phyloP scores from a whole-genome alignment of 2,797 vertebrate species.

The Acomys russatus region DNA sequence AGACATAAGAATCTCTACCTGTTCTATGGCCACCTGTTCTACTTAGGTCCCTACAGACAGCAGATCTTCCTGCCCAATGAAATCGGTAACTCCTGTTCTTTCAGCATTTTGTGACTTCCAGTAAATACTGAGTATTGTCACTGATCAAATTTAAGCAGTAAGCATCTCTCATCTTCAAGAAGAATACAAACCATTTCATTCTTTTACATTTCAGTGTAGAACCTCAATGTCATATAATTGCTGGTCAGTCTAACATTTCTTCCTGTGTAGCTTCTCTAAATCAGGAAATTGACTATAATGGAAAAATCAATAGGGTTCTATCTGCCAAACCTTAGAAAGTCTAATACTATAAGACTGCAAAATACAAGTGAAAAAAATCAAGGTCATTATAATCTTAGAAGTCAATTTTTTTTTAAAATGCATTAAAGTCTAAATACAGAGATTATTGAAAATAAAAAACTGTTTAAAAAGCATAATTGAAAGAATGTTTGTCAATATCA shows the following conservation, averaged over 20 bases:
- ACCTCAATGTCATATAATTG: conserved; percentile 38
- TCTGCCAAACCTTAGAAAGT: background rate
- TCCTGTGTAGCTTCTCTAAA: conserved; percentile 27
- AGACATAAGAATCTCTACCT: background rate
- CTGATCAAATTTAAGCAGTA: background rate
- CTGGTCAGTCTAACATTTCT: background rate
- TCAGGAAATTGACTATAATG: conserved; percentile 51
- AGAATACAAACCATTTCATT: background rate
- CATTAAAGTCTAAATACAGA: background rate
- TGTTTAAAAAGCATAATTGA: background rate
- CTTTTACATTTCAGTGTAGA: background rate
- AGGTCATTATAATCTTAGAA: conserved; percentile 13
- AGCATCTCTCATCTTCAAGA: background rate
- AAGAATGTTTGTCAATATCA: background rate
- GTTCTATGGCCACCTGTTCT: background rate
- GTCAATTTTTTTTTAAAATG: background rate
- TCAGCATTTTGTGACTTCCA: background rate
- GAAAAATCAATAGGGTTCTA: conserved; percentile 59
- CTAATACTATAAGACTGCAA: background rate
- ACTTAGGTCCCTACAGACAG: background rate
- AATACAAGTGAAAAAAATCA: background rate
- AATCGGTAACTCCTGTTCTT: background rate
- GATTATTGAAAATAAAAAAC: background rate
- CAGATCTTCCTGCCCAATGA: background rate
- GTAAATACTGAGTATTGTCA: background rate